Base-by-base conservation (phyloP, 2,888 invertebrate genomes). In the Neocrepidodera transversa region DNA sequence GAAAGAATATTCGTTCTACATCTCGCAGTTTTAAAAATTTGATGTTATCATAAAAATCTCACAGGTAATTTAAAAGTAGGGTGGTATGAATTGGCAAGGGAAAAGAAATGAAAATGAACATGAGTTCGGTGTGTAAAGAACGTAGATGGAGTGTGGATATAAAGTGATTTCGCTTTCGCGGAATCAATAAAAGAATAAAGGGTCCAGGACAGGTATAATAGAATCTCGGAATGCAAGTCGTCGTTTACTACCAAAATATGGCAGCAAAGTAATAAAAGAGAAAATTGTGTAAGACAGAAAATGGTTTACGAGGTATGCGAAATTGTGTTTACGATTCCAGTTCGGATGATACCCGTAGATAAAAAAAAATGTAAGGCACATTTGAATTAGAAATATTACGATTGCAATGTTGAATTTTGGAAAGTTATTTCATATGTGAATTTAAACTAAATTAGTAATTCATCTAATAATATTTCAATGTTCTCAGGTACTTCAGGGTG, bases 241-340 rank as follows among this genome's bases (percentile, higher is more conserved):
- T 54, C 45, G 52, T 45, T 36, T 54, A 32, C 26, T 36, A 11
- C 45, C 35, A 47, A 54, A 47, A 54, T 54, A 54, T 54, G 45
- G 35, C 36, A 17, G n/a, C 2, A 11, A 28, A 47, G 45, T 54
- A 26, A 47, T 54, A 54, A 54, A 54, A 54, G 13, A 16, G 36
- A 47, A 47, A 54, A 54, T 54, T 45, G 16, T 45, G 36, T 36
- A 47, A 47, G 45, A 54, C 36, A 54, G 45, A 54, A 54, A 54
- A 54, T 54, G 40, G 23, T 54, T 54, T 47, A 54, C 45, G 36
- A 45, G 20, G 6, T 45, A n/a, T n/a, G 26, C 26, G 26, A 45
- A 26, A 28, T 28, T 13, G 28, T 28, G 13, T 26, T 45, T 45
- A 45, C 45, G 26, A 45, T 45, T 45, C 26, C 14, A 45, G 11